Evolutionary conservation across 2,888 invertebrate species (phyloP), one percentile per base, ranked within the genome.

Genomic region (Ceraclea dissimilis): DNA sequence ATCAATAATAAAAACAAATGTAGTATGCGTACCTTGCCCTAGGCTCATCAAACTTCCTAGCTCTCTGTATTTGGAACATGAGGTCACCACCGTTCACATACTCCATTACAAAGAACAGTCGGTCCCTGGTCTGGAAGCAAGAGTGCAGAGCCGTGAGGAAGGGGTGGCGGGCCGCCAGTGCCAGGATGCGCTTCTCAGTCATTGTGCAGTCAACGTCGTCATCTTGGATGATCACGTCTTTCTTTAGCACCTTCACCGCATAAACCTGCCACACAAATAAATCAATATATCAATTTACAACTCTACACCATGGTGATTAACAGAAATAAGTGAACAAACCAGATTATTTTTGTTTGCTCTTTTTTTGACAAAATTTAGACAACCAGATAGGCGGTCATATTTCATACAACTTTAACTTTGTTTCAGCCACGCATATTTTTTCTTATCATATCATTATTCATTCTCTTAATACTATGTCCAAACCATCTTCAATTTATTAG

Each of bases 181-280:
- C 93, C 67, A 98, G 81, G 71, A 98, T 97, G 68, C 97, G 83
- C 70, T 97, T 96, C 76, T 98, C 98, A 60, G 96, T 96, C 88
- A 98, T 94, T 56, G 97, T 98, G 75, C 97, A 98, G 74, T 98
- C 98, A 56, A 98, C 97, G 78, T 98, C 98, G 73, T 99, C 98
- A 74, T 98, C 97, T 77, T 97, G 96, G 67, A 97, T 89, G 64
- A 98, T 98, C 43, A 93, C 93, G 77, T 96, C 95, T 75, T 98
- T 99, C 79, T 96, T 96, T 68, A 98, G 79, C 65, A 96, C 88
- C 71, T 90, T 90, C 59, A 90, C 85, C 11, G 90, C 90, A 70
- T 88, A 90, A 64, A 91, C 88, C 79, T 81, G 68, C 20, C 64
- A 61, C 39, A 39, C 2, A 13, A 49, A 22, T 10, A n/a, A 44